Evolutionary conservation across 2,888 invertebrate species (phyloP), one percentile per base, ranked within the genome.

Genomic region (Trissolcus japonicus): DNA sequence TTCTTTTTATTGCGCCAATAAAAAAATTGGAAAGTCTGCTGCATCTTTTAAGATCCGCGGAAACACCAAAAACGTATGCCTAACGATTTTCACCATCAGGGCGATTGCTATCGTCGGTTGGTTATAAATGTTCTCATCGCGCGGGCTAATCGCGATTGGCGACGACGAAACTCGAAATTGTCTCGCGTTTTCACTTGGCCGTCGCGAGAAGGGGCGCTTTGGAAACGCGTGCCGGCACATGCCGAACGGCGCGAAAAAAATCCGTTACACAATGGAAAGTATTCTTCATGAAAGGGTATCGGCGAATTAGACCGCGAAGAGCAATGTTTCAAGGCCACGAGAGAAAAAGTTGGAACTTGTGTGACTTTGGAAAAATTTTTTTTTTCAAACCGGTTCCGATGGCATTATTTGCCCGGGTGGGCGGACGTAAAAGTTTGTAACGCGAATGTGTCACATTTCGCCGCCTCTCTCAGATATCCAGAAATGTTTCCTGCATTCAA

Each of bases 251-350:
- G 78, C 76, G 74, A 78, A 78, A 80, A 35, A 81, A 83, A 83
- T 85, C 84, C 85, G 85, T 88, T 88, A 87, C 86, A 88, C 88
- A 88, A 88, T 88, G 87, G 88, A 88, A 88, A 88, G 88, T 88
- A 85, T 85, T 85, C 84, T 84, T 87, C 85, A 85, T 81, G 86
- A 86, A 83, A 84, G 83, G 83, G 83, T 84, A 86, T 85, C 84
- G 83, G 85, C 79, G 87, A 88, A 88, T 86, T 86, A 87, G 88
- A 88, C 86, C 88, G 86, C 83, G 84, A 85, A 88, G 85, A 86
- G 81, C 82, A 81, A 82, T 84, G 81, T 85, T 86, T 86, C 87
- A 87, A 87, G 87, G 87, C 86, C 86, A 83, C 82, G 82, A 83
- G 35, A 35, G 82, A 83, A 84, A 85, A 81, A 82, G 84, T 80